Conservation (phyloP, 2,113 vertebrate genomes). For the Spermophilus dauricus region DNA sequence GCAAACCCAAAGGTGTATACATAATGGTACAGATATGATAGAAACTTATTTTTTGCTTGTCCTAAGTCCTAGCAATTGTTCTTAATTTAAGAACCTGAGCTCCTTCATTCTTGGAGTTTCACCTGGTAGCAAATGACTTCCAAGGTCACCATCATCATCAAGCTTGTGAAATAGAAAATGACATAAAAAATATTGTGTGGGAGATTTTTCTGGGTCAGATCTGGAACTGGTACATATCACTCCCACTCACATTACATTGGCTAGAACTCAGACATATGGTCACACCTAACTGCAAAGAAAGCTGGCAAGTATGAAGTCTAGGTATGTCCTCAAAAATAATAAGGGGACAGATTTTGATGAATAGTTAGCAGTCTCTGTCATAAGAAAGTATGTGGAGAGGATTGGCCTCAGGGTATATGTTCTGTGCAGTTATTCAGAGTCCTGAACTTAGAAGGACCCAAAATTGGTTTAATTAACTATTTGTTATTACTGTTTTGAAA, state of each 20-base stretch:
- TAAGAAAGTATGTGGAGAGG: background rate
- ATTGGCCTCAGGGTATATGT: background rate
- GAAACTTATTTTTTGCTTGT: conserved; percentile 19
- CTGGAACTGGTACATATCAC: background rate
- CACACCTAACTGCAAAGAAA: background rate
- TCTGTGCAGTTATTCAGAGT: background rate
- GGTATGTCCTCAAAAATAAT: conserved; percentile 6
- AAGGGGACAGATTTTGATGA: background rate
- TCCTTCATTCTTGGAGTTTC: conserved; percentile 33
- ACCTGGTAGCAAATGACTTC: background rate
- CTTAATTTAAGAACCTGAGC: background rate
- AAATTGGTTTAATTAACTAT: conserved; percentile 39
- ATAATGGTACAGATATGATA: background rate
- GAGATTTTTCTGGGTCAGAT: conserved; percentile 17
- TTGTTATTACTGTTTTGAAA: conserved; percentile 26
- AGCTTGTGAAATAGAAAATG: background rate
- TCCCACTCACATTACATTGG: conserved; percentile 24
- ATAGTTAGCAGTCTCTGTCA: background rate
- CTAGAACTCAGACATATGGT: conserved; percentile 42
- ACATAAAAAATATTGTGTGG: background rate
- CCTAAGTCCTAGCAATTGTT: background rate
- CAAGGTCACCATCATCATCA: background rate
- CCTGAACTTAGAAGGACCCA: background rate
- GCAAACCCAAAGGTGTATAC: background rate
- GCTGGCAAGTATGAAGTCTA: background rate